A percentile compares a stretch with the other conserved stretches of the same genome.
phyloP scores from a whole-genome alignment of 2,888 invertebrate genomes.

The Apoderus coryli region DNA sequence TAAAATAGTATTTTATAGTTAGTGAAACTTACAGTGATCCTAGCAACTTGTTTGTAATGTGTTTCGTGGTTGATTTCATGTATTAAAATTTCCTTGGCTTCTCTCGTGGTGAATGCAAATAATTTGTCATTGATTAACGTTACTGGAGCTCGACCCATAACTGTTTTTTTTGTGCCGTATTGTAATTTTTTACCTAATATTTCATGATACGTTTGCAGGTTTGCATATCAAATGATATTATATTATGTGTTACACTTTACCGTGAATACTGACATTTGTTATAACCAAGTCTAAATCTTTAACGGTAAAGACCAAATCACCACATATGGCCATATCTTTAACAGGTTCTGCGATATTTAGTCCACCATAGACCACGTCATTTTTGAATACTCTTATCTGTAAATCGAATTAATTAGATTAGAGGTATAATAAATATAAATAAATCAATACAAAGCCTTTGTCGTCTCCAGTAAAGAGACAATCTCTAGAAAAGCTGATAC shows the following conservation, averaged over 20 bases:
- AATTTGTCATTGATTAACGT: constrained; percentile 29
- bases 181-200: no score
- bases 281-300: constrained; percentile 46
- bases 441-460: constrained; percentile 39
- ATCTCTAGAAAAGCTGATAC: constrained; percentile 28
- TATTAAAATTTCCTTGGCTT: constrained; percentile 38
- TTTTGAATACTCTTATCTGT: constrained; percentile 42
- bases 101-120: constrained; percentile 32
- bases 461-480: constrained; percentile 45
- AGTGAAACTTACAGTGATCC: constrained; percentile 36
- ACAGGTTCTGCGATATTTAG: constrained; percentile 40
- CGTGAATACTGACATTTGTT: constrained; percentile 42
- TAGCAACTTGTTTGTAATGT: constrained; percentile 36
- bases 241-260: no score
- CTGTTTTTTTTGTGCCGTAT: no score
- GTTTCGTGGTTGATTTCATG: constrained; percentile 36
- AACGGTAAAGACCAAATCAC: constrained; percentile 42
- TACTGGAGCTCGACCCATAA: constrained; percentile 38
- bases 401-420: constrained; percentile 13
- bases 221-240: no score
- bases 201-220: no score
- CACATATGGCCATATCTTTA: constrained; percentile 41
- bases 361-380: constrained; percentile 35
- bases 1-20: no score
- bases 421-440: not conserved